Evolutionary conservation across 2,797 vertebrate species (phyloP).

Genomic region (Rhinophrynus dorsalis): DNA sequence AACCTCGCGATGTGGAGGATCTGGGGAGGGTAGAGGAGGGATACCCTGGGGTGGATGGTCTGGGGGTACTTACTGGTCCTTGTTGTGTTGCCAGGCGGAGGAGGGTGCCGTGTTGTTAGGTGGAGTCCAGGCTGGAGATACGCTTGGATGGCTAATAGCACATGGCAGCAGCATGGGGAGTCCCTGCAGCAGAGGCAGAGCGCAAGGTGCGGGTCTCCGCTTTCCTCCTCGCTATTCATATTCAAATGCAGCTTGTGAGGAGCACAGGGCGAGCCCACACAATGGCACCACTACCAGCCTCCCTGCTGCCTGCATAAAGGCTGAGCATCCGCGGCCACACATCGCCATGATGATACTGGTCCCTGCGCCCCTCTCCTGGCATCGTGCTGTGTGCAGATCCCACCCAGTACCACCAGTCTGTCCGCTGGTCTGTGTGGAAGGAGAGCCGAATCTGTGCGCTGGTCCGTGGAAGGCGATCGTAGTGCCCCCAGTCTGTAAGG

Average conservation of each 20-base stretch:
- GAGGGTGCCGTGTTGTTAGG: constrained; percentile 57
- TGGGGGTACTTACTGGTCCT: constrained; percentile 64
- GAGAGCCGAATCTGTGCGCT: no score
- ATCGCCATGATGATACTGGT: not conserved
- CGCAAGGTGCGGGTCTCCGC: no score
- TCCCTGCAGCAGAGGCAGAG: constrained; percentile 59
- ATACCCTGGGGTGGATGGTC: no score
- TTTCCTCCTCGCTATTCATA: constrained; percentile 30
- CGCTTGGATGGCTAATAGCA: constrained; percentile 68
- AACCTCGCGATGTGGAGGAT: no score
- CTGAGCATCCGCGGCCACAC: not conserved
- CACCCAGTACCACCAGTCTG: not conserved
- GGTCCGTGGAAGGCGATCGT: no score
- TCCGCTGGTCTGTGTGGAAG: not conserved
- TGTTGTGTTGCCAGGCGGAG: constrained; percentile 53
- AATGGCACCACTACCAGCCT: not conserved
- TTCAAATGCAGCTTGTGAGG: constrained; percentile 9
- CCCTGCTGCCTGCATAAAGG: constrained; percentile 6
- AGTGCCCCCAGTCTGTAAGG: no score
- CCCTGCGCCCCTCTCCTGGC: not conserved
- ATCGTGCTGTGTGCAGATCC: not conserved
- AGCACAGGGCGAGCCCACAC: not conserved
- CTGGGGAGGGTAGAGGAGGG: no score
- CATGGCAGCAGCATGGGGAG: constrained; percentile 68
- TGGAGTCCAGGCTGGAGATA: constrained; percentile 68